phyloP scores from a whole-genome alignment of 2,797 vertebrate genomes.

The Pseudochaenichthys georgianus region DNA sequence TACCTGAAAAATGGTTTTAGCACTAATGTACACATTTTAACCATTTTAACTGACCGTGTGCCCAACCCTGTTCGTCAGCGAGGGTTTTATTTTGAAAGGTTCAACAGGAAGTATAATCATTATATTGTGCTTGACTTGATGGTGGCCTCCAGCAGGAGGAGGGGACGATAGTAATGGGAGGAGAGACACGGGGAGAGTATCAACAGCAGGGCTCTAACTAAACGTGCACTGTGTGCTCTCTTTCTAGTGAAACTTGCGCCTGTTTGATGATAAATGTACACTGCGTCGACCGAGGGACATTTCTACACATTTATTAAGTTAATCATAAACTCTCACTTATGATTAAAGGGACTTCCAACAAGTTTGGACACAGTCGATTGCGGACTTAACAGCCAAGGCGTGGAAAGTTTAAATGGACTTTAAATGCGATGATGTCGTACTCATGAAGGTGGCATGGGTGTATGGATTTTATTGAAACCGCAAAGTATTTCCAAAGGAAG shows the following conservation, averaged over 20 bases:
- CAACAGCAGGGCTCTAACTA: constrained; percentile 45
- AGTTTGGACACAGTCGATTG: constrained; percentile 57
- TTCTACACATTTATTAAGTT: background rate
- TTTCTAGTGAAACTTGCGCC: constrained; percentile 35
- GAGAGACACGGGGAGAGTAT: constrained; percentile 49
- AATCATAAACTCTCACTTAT: background rate
- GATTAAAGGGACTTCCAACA: constrained; percentile 33
- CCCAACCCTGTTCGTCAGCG: fast-evolving
- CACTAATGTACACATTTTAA: background rate
- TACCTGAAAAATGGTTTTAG: background rate
- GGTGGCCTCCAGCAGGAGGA: constrained; percentile 37
- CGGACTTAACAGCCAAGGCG: constrained; percentile 11
- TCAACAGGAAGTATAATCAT: constrained; percentile 10
- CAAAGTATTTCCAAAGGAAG: constrained; percentile 14
- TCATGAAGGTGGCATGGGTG: constrained; percentile 4
- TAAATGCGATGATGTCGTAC: constrained; percentile 49
- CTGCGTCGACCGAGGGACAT: background rate
- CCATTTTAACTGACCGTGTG: fast-evolving
- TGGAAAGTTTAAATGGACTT: constrained; percentile 74
- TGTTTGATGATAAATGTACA: constrained; percentile 18
- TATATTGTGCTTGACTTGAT: fast-evolving
- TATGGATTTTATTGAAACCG: constrained; percentile 41
- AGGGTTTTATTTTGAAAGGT: constrained; percentile 52
- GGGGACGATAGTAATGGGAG: constrained; percentile 55
- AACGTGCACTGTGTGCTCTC: constrained; percentile 47